Percentiles rank a stretch among this genome's conserved stretches.
Conservation (phyloP, 1,140 invertebrate genomes). For the Tetramorium parvispinum region DNA sequence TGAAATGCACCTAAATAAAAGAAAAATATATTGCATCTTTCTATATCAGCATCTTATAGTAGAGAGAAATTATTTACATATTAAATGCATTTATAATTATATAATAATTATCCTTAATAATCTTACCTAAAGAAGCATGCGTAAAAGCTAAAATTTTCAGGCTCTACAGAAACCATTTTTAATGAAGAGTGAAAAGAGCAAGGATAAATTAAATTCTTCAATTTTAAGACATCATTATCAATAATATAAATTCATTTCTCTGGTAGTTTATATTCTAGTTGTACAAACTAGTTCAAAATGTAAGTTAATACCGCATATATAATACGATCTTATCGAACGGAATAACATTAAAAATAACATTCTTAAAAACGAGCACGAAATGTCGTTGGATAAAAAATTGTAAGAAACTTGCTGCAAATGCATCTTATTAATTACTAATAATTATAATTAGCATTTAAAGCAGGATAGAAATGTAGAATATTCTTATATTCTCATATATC, state of each 20-base stretch:
- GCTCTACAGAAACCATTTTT: constrained; percentile 1
- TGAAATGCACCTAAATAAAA: neutral
- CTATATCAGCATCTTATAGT: neutral
- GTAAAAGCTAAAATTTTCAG: constrained; percentile 40
- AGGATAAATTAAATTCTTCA: neutral
- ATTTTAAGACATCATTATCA: neutral
- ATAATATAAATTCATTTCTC: constrained; percentile 29
- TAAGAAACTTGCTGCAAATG: constrained; percentile 10
- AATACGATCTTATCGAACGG: neutral
- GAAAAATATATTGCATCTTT: neutral
- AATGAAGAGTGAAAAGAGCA: constrained; percentile 7
- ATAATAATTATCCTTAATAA: constrained; percentile 39
- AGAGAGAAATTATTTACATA: neutral
- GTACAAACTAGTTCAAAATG: constrained; percentile 54
- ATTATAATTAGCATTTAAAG: neutral
- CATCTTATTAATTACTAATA: neutral
- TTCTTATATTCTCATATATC: neutral
- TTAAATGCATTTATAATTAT: constrained; percentile 22
- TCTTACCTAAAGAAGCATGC: constrained; percentile 45
- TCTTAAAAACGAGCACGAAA: constrained; percentile 8
- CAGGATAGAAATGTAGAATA: neutral
- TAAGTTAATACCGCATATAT: constrained; percentile 66
- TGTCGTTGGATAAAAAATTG: neutral
- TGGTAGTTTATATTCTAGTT: constrained; percentile 50
- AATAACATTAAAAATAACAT: neutral